Evolutionary conservation across 2,888 invertebrate genomes (phyloP).

Genomic region (Ditula angustiorana): DNA sequence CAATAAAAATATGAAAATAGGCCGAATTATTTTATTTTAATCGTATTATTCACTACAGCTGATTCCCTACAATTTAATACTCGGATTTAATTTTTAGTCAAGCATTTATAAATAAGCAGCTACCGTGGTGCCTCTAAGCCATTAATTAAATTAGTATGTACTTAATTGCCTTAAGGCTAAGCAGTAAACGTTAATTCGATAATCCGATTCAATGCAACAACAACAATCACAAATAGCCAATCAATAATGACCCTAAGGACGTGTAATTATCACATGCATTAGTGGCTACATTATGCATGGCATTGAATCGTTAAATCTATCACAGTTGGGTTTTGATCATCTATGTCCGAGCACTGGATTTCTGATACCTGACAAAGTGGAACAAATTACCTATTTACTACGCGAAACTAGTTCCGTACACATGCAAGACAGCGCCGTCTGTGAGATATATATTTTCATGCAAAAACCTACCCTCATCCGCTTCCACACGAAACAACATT

Average conservation of each 20-base stretch:
- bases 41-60: too few species aligned
- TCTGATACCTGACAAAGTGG: background rate
- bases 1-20: too few species aligned
- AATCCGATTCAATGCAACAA: slow-evolving; percentile 63
- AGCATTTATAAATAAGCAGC: slow-evolving; percentile 1
- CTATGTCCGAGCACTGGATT: background rate
- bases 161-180: slow-evolving; percentile 58
- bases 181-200: slow-evolving; percentile 61
- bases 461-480: too few species aligned
- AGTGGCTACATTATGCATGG: slow-evolving; percentile 76
- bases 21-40: too few species aligned
- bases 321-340: slow-evolving; percentile 27
- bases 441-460: too few species aligned
- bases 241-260: slow-evolving; percentile 71
- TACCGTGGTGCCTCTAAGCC: slow-evolving; percentile 12
- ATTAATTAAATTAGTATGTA: slow-evolving; percentile 26
- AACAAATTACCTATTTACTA: too few species aligned
- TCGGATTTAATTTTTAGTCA: background rate
- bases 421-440: too few species aligned
- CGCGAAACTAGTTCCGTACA: too few species aligned
- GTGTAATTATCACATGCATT: slow-evolving; percentile 75
- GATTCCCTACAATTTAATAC: too few species aligned
- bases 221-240: slow-evolving; percentile 68
- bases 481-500: too few species aligned
- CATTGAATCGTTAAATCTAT: slow-evolving; percentile 65